Base-by-base conservation (phyloP, 2,888 invertebrate genomes). In the Ormyrus thymus region DNA sequence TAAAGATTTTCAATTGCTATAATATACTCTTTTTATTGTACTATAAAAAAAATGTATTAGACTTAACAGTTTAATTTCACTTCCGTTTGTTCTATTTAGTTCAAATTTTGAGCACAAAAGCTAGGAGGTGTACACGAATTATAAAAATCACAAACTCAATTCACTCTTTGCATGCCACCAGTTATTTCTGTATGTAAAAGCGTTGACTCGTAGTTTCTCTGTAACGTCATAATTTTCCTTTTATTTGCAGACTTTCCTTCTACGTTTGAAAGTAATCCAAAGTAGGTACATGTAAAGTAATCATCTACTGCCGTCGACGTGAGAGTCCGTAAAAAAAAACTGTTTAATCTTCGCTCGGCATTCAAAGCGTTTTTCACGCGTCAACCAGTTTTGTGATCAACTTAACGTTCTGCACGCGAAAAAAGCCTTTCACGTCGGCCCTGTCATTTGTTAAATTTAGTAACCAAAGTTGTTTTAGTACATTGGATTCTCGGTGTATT, bases 161-260 rank as follows among this genome's bases (percentile, higher is more conserved):
- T 78, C 69, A 78, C 62, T 73, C 43, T 73, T 46, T 74, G 78
- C 78, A 79, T 81, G 81, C 48, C 69, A 80, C 69, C 69, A 81
- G 61, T 72, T 76, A 61, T 69, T 80, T 82, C 61, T 82, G 77
- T 80, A 77, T 72, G 79, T 78, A 58, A 70, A 70, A 53, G 11
- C 62, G 79, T 80, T 73, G 56, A 80, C 58, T 50, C 48, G 78
- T 81, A 81, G 78, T 72, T 72, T 78, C 45, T 79, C 71, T 79
- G 79, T 81, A 79, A 79, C 50, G 45, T 81, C 76, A 79, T 81
- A 77, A 78, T 78, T 75, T 75, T 81, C 66, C 69, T 79, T 79
- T 79, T 76, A 76, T 79, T 81, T 76, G 79, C 79, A 81, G 81
- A 76, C 76, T 66, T 70, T 79, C 73, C 76, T 69, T 76, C 79